Base-by-base conservation (phyloP, 64 coral and sea anemone species). In the Montipora foliosa region DNA sequence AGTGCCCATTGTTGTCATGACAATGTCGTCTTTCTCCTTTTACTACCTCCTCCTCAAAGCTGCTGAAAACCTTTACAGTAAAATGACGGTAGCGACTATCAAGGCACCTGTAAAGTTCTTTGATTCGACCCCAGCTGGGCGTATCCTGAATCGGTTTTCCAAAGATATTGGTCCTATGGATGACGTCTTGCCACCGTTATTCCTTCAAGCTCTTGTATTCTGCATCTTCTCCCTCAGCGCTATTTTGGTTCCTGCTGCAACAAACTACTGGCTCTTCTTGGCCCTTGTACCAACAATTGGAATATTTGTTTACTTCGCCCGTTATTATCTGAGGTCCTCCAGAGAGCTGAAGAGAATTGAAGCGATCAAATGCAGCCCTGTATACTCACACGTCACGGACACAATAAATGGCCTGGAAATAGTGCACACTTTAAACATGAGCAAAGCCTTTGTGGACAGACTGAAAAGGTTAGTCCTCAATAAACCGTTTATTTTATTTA, bases 321-420 rank as follows among this genome's bases (percentile, higher is more conserved):
- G 74, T 22, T 95, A 95, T 49, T 94, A 75, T 25, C 44, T 94
- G 1, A 87, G 87, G 64, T 90, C 87, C 29, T 80, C 91, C 3
- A 82, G 95, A 81, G 95, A 96, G 49, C 80, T 96, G 44, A 89
- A 93, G 22, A 74, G 95, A 44, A 64, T 96, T 29, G 95, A 29
- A 29, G 29, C 29, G 29, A 29, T 29, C 29, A 29, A 29, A 29
- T 29, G 29, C 29, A 29, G 29, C 29, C 29, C 29, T 29, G 29
- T 29, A 29, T 29, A 29, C 29, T 29, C 29, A 1, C 29, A 29
- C 29, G 29, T 29, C 29, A 29, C 29, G 29, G 29, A 29, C 0
- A 29, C 29, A 29, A 29, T 29, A 29, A 29, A 29, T 29, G 29
- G 29, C 1, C 29, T 29, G 29, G 29, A 29, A 29, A 29, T 29